Base-by-base conservation (phyloP, 1,140 invertebrate genomes). In the Lycorma delicatula region DNA sequence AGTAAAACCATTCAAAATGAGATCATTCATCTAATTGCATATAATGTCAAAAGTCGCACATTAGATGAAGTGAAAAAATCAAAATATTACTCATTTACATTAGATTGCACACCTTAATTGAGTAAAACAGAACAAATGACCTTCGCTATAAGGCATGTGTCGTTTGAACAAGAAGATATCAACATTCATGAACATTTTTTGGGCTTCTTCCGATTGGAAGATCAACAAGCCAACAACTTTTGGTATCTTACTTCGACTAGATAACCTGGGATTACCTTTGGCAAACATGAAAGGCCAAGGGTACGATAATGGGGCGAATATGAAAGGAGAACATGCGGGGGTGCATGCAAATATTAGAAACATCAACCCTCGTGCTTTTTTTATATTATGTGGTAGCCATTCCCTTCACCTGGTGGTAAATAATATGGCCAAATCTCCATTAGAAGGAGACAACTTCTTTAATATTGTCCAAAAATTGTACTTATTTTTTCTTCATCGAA, bases 221-320 rank as follows among this genome's bases (percentile, higher is more conserved):
- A 25, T 57, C 52, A 20, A 60, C 60, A 25, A 55, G 62, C n/a
- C 20, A 50, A 53, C 34, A 36, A 6, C 44, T 62, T 26, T 59
- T 20, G n/a, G 38, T 63, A 48, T 27, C 28, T 20, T 50, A 65
- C 44, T 26, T 67, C n/a, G 44, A 64, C 22, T 59, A 23, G 36
- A 57, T 44, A 29, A 57, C 49, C 9, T 36, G 23, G 29, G 27
- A 16, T 25, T 63, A 38, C 26, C 58, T 25, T 60, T 68, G 31
- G 18, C 66, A 9, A 60, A 70, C 59, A 58, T 65, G 31, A 36
- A 68, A 31, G 66, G 66, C 5, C 68, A 72, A 58, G 61, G 64
- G 1, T 70, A 70, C 56, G 70, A 70, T 51, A 70, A 69, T 59
- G 68, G 66, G 1, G n/a, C 63, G 5, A 71, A 71, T 55, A 71